phyloP scores from a whole-genome alignment of 2,888 invertebrate species.

The Mythimna pallens region DNA sequence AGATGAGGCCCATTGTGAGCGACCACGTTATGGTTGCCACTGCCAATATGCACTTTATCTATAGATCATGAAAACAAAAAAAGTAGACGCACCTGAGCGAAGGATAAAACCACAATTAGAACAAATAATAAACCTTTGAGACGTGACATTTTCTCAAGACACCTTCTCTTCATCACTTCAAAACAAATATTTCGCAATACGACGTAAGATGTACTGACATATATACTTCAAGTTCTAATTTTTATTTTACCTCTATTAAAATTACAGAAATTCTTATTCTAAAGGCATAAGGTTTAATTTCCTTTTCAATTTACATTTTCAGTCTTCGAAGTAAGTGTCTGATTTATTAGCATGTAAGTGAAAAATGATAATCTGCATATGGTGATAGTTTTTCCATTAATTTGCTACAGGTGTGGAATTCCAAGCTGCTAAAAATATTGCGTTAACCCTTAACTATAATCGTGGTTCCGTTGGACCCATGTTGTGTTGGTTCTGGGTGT shows the following conservation, averaged over 20 bases:
- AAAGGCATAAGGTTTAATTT: constrained; percentile 10
- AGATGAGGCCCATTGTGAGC: no score
- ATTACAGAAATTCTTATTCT: neutral
- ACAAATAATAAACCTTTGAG: constrained; percentile 19
- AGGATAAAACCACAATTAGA: constrained; percentile 24
- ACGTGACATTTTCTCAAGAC: constrained; percentile 39
- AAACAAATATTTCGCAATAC: constrained; percentile 20
- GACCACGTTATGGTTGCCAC: no score
- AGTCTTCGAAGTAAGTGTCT: neutral
- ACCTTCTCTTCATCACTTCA: constrained; percentile 8
- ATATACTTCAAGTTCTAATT: constrained; percentile 36
- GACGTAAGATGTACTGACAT: constrained; percentile 8
- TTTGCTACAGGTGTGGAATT: constrained; percentile 21
- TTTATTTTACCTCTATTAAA: neutral
- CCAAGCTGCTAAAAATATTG: constrained; percentile 8
- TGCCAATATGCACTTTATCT: no score
- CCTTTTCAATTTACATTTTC: neutral
- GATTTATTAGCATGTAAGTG: constrained; percentile 35
- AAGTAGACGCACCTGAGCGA: constrained; percentile 33
- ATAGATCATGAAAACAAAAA: neutral
- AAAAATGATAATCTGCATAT: constrained; percentile 20
- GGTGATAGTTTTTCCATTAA: constrained; percentile 24
- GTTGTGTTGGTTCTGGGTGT: no score
- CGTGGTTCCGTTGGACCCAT: no score
- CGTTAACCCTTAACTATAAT: neutral